Evolutionary conservation across 2,113 vertebrate species (phyloP), one percentile per base, ranked within the genome.

Genomic region (Ellobius talpinus): DNA sequence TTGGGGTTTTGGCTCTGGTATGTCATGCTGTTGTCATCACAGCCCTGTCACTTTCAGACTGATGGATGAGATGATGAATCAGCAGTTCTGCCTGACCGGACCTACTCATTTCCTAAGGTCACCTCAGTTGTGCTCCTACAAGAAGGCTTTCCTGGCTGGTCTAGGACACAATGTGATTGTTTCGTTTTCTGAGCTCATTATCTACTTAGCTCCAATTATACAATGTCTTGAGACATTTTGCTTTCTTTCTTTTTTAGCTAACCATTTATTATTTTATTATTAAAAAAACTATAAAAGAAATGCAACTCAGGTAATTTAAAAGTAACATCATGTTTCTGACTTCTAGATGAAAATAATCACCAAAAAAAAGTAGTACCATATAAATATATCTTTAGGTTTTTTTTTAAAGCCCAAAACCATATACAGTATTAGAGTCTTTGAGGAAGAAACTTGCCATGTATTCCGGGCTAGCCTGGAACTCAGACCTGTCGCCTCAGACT

Each of bases 231-330:
- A 47, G 55, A 91, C 55, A 74, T 85, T 45, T 42, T 73, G 36
- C 26, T 42, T 89, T 58, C 58, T 58, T 86, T 63, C 61, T 36
- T 55, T 76, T 74, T 33, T 36, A 72, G 84, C 26, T 63, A 85
- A 31, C 33, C 45, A 95, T 79, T 92, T 81, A 42, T 92, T 58
- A 58, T 58, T 58, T 58, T 58, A 58, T 58, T 58, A 58, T 58
- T n/a, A n/a, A 58, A 58, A 94, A 90, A 94, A 95, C 70, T 88
- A 52, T 39, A 89, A 70, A 45, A 68, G 42, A 94, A 47, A 94
- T 66, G 52, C 1, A 87, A 91, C 11, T 72, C 23, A 82, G 70
- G 65, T 82, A 66, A 84, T 94, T 85, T 16, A 79, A 93, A 87
- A 93, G 33, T 87, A 29, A 86, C 42, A 55, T 47, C n/a, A 52